A percentile compares a stretch with the other conserved stretches of the same genome.
phyloP scores from a whole-genome alignment of 2,797 vertebrate species.

The Mus spretus region DNA sequence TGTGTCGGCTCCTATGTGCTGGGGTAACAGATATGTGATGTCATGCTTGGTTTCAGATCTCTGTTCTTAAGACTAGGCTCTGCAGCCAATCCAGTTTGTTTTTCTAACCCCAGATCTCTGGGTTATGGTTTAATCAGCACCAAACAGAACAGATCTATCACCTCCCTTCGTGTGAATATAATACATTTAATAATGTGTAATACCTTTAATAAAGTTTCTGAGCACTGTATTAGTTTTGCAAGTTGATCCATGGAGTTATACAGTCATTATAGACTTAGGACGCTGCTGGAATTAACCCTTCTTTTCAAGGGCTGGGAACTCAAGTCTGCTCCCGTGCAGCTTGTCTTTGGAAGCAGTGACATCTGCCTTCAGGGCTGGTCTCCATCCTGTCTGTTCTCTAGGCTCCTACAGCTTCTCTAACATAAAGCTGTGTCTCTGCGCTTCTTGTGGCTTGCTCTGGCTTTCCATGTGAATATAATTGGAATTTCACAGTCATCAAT shows the following conservation, averaged over 20 bases:
- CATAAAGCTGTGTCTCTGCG: neutral
- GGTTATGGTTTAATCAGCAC: neutral
- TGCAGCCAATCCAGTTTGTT: neutral
- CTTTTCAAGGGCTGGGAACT: neutral
- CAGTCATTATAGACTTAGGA: neutral
- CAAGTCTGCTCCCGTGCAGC: neutral
- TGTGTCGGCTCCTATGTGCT: neutral
- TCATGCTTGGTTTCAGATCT: neutral
- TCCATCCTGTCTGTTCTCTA: neutral
- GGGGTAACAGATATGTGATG: neutral
- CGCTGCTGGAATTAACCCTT: neutral
- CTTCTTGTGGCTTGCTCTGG: constrained; percentile 28
- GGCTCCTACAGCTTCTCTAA: neutral
- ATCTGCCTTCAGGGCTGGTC: constrained; percentile 15
- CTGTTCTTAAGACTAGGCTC: neutral
- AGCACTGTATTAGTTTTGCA: constrained; percentile 54
- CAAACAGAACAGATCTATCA: neutral
- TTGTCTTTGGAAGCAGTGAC: neutral
- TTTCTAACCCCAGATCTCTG: constrained; percentile 8
- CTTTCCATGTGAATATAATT: constrained; percentile 65
- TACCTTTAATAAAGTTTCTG: constrained; percentile 21
- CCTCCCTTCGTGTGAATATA: neutral
- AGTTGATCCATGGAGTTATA: neutral
- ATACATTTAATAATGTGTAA: neutral
- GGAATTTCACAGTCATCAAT: constrained; percentile 84